phyloP scores from a whole-genome alignment of 2,113 vertebrate species.

The Syrmaticus mikado region DNA sequence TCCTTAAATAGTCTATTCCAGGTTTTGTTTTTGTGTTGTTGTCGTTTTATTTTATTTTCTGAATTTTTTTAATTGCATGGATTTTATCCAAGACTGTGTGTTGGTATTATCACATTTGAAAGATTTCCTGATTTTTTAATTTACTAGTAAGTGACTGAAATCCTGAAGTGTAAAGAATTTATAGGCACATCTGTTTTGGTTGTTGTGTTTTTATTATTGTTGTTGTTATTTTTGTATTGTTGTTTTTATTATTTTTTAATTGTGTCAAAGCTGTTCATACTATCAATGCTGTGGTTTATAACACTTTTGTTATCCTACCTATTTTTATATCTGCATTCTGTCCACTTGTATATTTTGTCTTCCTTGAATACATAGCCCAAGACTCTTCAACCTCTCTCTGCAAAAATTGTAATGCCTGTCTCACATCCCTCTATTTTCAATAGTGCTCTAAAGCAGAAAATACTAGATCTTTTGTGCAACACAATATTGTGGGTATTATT shows the following conservation, averaged over 20 bases:
- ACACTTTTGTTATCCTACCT: neutral
- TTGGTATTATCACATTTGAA: neutral
- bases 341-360: neutral
- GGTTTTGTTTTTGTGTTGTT: neutral
- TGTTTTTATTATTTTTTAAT: neutral
- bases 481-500: neutral
- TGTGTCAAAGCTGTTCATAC: neutral
- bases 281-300: neutral
- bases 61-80: neutral
- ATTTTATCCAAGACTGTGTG: neutral
- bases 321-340: neutral
- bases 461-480: neutral
- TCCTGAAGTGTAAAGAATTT: neutral
- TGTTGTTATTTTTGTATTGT: too few species aligned
- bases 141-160: neutral
- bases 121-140: neutral
- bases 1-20: neutral
- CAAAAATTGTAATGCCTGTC: neutral
- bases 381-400: neutral
- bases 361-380: neutral
- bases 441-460: neutral
- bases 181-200: neutral
- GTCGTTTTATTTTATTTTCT: neutral
- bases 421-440: neutral
- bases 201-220: neutral